Base-by-base conservation (phyloP, 2,888 invertebrate genomes). In the Chironomus tentans region DNA sequence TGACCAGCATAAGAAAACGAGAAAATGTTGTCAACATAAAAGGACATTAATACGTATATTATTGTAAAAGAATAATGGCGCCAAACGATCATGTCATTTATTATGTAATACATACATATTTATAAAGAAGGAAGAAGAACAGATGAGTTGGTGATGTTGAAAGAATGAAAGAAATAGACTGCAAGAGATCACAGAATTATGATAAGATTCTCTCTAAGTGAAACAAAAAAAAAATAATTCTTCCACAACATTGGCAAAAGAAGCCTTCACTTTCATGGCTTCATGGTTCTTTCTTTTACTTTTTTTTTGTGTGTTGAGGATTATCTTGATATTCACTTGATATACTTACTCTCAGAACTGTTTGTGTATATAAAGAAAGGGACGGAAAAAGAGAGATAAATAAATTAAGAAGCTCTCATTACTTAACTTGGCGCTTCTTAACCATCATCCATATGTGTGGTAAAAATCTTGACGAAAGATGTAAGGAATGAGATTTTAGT, bases 91-190 rank as follows among this genome's bases (percentile, higher is more conserved):
- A 18, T 65, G 65, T 65, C 65, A 65, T 65, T 24, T 65, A 65
- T 65, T 65, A 65, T 65, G 65, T 65, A 65, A 65, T 65, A 65
- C 65, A 24, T 65, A 65, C 38, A 38, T 38, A 38, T 38, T 38
- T 38, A 38, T 38, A 38, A 38, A 38, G 4, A 38, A 5, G 24
- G 65, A 24, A 21, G 65, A 65, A 65, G 24, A 65, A 56, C n/a
- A 15, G 18, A 56, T 18, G 18, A 56, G 56, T 56, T 56, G 24
- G 65, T 13, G 65, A 21, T 21, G 12, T 5, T 13, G 65, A 65
- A 24, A 24, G 65, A 65, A 38, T 38, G 38, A n/a, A n/a, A n/a
- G 4, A 38, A 65, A 65, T 65, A 65, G 65, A 65, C 65, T 65
- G 65, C 13, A 22, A 22, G 21, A 65, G 65, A 65, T 65, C 65